A percentile compares a stretch with the other conserved stretches of the same genome.
Conservation (phyloP, 2,888 invertebrate genomes). For the Scotopteryx bipunctaria region DNA sequence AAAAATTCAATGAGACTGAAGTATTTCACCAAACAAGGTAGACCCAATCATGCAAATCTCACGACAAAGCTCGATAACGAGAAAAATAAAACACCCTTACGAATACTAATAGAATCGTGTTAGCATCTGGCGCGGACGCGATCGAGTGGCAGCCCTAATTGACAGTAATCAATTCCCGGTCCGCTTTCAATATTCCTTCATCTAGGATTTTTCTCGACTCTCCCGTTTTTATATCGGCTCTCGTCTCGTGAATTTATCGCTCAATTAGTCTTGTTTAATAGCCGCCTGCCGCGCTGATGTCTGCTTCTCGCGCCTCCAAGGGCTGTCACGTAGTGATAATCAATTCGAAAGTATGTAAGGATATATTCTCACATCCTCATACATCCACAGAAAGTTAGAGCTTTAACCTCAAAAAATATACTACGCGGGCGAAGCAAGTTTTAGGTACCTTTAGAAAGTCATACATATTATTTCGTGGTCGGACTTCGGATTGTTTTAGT, state of each 20-base stretch:
- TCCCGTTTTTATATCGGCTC: constrained; percentile 78
- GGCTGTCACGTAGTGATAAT: constrained; percentile 70
- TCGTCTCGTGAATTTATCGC: constrained; percentile 82
- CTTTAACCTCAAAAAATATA: too few species aligned
- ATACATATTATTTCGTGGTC: too few species aligned
- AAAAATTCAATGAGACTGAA: constrained; percentile 13
- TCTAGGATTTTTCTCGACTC: constrained; percentile 66
- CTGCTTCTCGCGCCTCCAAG: constrained; percentile 76
- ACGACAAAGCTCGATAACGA: constrained; percentile 33
- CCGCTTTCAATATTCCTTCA: constrained; percentile 82
- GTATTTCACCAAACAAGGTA: constrained; percentile 25
- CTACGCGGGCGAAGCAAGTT: too few species aligned
- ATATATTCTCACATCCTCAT: too few species aligned
- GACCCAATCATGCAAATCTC: constrained; percentile 34
- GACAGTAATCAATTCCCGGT: constrained; percentile 81
- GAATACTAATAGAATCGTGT: constrained; percentile 55
- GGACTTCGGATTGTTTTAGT: too few species aligned
- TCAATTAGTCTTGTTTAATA: constrained; percentile 85
- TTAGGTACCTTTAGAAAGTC: too few species aligned
- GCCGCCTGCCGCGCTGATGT: constrained; percentile 82
- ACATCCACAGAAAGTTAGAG: too few species aligned
- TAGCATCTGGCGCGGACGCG: constrained; percentile 71
- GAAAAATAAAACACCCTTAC: constrained; percentile 38
- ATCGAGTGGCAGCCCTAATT: constrained; percentile 72
- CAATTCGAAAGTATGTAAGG: too few species aligned